Evolutionary conservation across 2,888 invertebrate genomes (phyloP).

Genomic region (Brachyptera putata): DNA sequence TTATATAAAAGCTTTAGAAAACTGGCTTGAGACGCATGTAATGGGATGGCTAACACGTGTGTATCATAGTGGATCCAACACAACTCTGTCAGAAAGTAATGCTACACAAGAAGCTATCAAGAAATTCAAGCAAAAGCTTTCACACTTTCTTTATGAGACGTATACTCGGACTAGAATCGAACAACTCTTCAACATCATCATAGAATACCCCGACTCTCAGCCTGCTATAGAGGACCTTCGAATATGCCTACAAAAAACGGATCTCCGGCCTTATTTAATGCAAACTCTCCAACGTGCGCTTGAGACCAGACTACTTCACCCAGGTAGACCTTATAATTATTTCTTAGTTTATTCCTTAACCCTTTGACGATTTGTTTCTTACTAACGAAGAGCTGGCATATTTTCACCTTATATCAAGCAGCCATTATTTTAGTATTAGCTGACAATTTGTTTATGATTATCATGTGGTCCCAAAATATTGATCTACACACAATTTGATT

Average conservation of each 20-base stretch:
- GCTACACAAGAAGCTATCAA: slow-evolving; percentile 55
- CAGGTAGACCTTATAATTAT: no score
- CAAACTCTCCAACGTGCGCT: slow-evolving; percentile 75
- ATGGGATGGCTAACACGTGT: slow-evolving; percentile 83
- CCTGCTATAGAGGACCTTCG: slow-evolving; percentile 88
- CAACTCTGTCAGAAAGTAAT: slow-evolving; percentile 53
- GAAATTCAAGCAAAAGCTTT: slow-evolving; percentile 70
- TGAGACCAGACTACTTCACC: slow-evolving; percentile 83
- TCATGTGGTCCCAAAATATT: no score
- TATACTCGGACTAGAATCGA: slow-evolving; percentile 85
- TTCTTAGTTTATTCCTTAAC: no score
- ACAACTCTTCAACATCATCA: slow-evolving; percentile 92
- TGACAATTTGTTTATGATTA: no score
- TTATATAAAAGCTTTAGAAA: slow-evolving; percentile 70
- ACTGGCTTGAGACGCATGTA: slow-evolving; percentile 82
- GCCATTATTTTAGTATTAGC: no score
- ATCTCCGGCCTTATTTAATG: slow-evolving; percentile 72
- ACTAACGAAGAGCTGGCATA: no score
- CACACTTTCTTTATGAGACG: slow-evolving; percentile 79
- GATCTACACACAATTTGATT: no score
- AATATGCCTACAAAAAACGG: slow-evolving; percentile 79
- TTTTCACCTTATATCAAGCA: no score
- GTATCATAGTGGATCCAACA: slow-evolving; percentile 63
- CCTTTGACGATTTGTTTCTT: no score
- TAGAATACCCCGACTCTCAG: slow-evolving; percentile 94